Evolutionary conservation across 2,797 vertebrate genomes (phyloP), one percentile per base, ranked within the genome.

Genomic region (Dromococcyx pavoninus): DNA sequence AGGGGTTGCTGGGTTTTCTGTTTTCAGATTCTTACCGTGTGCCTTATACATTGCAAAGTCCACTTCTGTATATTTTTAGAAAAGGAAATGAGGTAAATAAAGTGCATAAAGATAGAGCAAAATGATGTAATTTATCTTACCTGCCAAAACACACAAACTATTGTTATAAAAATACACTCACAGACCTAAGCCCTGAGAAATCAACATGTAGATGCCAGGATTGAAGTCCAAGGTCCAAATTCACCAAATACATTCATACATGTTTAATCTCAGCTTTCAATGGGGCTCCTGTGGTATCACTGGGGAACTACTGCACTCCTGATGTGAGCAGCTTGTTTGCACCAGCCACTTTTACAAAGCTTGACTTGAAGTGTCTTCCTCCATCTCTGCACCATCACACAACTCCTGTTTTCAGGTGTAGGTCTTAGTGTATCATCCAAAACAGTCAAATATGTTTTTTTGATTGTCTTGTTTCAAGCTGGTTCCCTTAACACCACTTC

Each of bases 61-160:
- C 86, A 46, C 11, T 72, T 65, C 2, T 18, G 48, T 53, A 2
- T 84, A 88, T 95, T 96, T 96, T 95, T 95, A 86, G 93, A 73
- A 86, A 44, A 92, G 89, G 91, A 96, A 95, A 88, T 92, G 72
- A 89, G 35, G 79, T 78, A 93, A 93, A 94, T 86, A 95, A 93
- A 91, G 81, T 62, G 17, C 73, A 72, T 39, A 89, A 81, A 90
- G 71, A 96, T 89, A 91, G 66, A 75, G 32, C 39, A 46, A 93
- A 92, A 74, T 95, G 87, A 95, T 83, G 85, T 92, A 5, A 95
- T 92, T 89, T 62, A 75, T 79, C 76, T 64, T 53, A 80, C 66
- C 85, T 95, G 95, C 94, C 95, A 95, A 94, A 88, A 39, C 76
- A 92, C 60, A 95, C 92, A 80, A 30, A 79, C 10, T 27, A 23